These are phyloP conservation scores for Sceliomorpha sp. DNA, from an alignment of 2,888 invertebrate species.

Conservation along the genomic window DNA sequence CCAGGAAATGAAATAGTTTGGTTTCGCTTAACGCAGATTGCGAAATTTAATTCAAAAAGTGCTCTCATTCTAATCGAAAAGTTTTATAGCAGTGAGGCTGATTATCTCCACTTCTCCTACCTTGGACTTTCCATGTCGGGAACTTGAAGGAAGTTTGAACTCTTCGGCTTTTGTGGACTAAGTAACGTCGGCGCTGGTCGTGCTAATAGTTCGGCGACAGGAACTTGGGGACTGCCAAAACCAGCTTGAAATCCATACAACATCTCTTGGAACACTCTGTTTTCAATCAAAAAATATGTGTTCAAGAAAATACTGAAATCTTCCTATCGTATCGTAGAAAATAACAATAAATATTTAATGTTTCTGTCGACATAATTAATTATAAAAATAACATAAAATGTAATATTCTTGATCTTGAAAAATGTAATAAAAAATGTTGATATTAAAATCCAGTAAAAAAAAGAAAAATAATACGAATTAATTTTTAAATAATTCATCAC, in stretches of 20 bases:
- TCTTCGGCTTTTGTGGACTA: slow-evolving; percentile 93
- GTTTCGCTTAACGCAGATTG: not conserved
- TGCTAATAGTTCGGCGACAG: slow-evolving; percentile 92
- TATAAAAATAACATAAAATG: no score
- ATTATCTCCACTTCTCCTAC: slow-evolving; percentile 68
- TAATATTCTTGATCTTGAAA: no score
- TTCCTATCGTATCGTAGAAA: no score
- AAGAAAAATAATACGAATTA: slow-evolving; percentile 71
- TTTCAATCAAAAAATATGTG: slow-evolving; percentile 1
- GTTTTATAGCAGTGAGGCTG: slow-evolving; percentile 15
- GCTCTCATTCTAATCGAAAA: not conserved
- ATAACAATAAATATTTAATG: no score
- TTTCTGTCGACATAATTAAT: no score
- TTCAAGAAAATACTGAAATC: not conserved
- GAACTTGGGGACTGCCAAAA: slow-evolving; percentile 95
- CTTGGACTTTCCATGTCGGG: slow-evolving; percentile 93
- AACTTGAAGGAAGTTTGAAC: slow-evolving; percentile 94
- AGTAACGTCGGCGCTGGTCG: slow-evolving; percentile 92
- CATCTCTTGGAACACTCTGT: slow-evolving; percentile 95
- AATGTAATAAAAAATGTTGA: no score
- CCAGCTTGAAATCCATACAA: slow-evolving; percentile 96
- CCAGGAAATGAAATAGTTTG: no score
- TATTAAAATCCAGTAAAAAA: slow-evolving; percentile 9
- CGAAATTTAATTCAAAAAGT: not conserved
- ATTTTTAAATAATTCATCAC: slow-evolving; percentile 76